Evolutionary conservation across 2,888 invertebrate genomes (phyloP), one percentile per base, ranked within the genome.

Genomic region (Andrena marginata): DNA sequence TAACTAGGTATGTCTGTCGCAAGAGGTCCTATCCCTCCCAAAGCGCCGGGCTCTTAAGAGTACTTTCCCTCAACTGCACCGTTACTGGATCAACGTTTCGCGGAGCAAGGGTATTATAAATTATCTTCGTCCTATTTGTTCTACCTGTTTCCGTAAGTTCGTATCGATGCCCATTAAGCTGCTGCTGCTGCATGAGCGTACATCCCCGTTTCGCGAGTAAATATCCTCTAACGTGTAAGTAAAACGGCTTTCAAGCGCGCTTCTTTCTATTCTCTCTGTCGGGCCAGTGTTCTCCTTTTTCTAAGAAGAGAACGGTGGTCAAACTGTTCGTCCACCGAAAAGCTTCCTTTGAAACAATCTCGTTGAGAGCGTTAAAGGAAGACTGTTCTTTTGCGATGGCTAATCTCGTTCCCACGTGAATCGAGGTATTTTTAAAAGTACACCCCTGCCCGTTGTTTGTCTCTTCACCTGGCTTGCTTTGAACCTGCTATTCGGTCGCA

Each of bases 111-210:
- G 60, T 23, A 33, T 31, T 65, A 33, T 33, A 69, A 54, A 75
- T 51, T 79, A 23, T 42, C 42, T 26, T 16, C 54, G 8, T 35
- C 6, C 29, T 16, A 13, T 35, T 51, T 70, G 54, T 49, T 56
- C 20, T 51, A 35, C 42, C 31, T n/a, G 49, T 60, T 63, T 62
- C 64, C 64, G 26, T 33, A 59, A 56, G 71, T 72, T 67, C 56
- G 63, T 33, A 74, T 79, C 79, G 79, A 77, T 56, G 56, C 69
- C 56, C 29, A 67, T 76, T 71, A 68, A 67, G 54, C 54, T n/a
- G 5, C 8, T 23, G 20, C 69, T 51, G 33, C 29, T 6, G 60
- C 2, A 31, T 0, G 13, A 23, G 4, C 29, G 5, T n/a, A 31
- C 23, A 48, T 70, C 54, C 35, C 35, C 16, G 64, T 35, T 56